Evolutionary conservation across 2,797 vertebrate species (phyloP), one percentile per base, ranked within the genome.

Genomic region (Borostomias antarcticus): DNA sequence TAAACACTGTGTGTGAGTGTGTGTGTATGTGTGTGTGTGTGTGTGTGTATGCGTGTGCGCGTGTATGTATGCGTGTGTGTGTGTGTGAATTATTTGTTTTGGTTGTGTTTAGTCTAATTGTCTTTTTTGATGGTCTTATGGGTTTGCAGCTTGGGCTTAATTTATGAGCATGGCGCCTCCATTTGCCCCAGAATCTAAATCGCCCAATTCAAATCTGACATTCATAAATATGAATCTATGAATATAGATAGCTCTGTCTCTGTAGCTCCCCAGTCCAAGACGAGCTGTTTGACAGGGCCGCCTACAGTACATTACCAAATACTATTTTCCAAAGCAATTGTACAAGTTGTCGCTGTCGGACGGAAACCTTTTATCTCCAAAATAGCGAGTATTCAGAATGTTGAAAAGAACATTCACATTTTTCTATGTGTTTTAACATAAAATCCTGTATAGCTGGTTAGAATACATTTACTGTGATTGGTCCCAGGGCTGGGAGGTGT

Each of bases 41-140:
- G 25, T 3, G 13, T 37, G 30, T 35, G n/a, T 58, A 5, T 62
- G 60, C 10, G 43, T 56, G 13, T 15, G 29, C 8, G 25, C 9
- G 17, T 32, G 30, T 33, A 7, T 29, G 58, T 60, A 5, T 52
- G 19, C 11, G 21, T 26, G 10, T 52, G 25, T 52, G 48, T 50
- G n/a, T 2, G 48, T 52, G 50, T 52, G 21, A 23, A 15, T 1
- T 43, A 43, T 43, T 43, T n/a, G 40, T 4, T 17, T 4, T n/a
- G 15, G 40, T 43, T 43, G 1, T n/a, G 15, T 58, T 43, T 25
- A 17, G 28, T 28, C 29, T 70, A 64, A 62, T 70, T 72, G 68
- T 54, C 33, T 2, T 78, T 68, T 50, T 63, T 62, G 53, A 66
- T 29, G 10, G 35, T 25, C 53, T 58, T 29, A 58, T 69, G 73